A percentile compares a stretch with the other conserved stretches of the same genome.
phyloP scores from a whole-genome alignment of 35 echinoderm and acorn worm species.

The Apostichopus japonicus region DNA sequence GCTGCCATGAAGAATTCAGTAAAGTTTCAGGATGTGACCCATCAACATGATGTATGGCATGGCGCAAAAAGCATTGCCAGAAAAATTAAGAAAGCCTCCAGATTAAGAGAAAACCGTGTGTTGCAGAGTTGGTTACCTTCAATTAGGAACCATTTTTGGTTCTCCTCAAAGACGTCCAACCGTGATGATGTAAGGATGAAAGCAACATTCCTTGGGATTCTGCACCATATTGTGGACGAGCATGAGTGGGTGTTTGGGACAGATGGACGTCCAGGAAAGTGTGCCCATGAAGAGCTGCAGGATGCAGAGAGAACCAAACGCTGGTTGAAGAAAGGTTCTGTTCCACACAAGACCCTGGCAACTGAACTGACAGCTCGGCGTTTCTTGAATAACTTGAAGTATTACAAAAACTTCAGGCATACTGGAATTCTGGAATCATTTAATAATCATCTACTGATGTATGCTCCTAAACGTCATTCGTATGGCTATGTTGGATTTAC shows the following conservation, averaged over 20 bases:
- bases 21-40: neutral
- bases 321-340: neutral
- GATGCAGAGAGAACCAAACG: conserved; percentile 2
- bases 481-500: neutral
- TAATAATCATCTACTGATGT: conserved; percentile 44
- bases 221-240: conserved; percentile 50
- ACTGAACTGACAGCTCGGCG: too few relatives aligned
- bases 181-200: neutral
- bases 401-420: conserved; percentile 49
- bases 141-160: conserved; percentile 17
- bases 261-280: conserved; percentile 14
- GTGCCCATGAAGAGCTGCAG: neutral
- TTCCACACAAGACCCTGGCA: too few relatives aligned
- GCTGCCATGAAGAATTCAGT: neutral
- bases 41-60: conserved; percentile 7
- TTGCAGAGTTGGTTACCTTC: neutral
- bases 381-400: conserved; percentile 12
- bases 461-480: conserved; percentile 24
- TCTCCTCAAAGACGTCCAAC: neutral
- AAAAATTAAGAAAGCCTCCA: neutral
- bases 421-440: conserved; percentile 34
- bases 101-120: neutral
- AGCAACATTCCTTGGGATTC: neutral
- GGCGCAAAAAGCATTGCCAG: neutral
- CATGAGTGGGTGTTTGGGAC: conserved; percentile 40